Conservation (phyloP, 2,113 vertebrate genomes). For the Seriola rivoliana region DNA sequence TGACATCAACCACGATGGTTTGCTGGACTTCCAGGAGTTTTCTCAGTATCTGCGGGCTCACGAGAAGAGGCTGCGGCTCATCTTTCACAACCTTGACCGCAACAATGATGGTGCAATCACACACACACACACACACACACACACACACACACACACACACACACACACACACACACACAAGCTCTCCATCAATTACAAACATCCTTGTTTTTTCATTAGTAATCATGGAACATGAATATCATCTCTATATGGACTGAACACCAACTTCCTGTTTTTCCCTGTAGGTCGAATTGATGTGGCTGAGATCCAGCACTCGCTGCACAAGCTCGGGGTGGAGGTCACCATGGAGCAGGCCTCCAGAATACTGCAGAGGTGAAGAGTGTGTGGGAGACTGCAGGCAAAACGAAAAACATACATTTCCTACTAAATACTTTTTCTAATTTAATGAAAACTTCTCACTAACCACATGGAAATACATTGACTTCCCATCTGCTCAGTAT, state of each 20-base stretch:
- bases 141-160: background rate
- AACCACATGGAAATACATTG: too few species aligned
- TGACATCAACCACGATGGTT: conserved; percentile 82
- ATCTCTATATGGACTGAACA: background rate
- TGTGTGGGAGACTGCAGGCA: background rate
- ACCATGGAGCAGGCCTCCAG: conserved; percentile 84
- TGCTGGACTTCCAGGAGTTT: conserved; percentile 89
- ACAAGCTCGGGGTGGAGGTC: conserved; percentile 85
- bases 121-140: background rate
- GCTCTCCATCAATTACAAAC: background rate
- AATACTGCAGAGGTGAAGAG: conserved; percentile 77
- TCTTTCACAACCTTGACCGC: conserved; percentile 88
- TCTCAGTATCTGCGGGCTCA: conserved; percentile 85
- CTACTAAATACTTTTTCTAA: too few species aligned
- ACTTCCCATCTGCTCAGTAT: too few species aligned
- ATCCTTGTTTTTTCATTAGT: background rate
- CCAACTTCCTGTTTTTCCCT: background rate
- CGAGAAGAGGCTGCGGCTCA: conserved; percentile 87
- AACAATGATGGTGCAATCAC: conserved; percentile 87
- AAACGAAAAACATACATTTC: too few species aligned
- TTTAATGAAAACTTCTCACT: too few species aligned
- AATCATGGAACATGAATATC: background rate
- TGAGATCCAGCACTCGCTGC: conserved; percentile 89
- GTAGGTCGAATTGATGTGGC: conserved; percentile 88
- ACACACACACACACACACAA: conserved; percentile 3